Conservation (phyloP, 2,113 vertebrate species). For the Ancistrus triradiatus region DNA sequence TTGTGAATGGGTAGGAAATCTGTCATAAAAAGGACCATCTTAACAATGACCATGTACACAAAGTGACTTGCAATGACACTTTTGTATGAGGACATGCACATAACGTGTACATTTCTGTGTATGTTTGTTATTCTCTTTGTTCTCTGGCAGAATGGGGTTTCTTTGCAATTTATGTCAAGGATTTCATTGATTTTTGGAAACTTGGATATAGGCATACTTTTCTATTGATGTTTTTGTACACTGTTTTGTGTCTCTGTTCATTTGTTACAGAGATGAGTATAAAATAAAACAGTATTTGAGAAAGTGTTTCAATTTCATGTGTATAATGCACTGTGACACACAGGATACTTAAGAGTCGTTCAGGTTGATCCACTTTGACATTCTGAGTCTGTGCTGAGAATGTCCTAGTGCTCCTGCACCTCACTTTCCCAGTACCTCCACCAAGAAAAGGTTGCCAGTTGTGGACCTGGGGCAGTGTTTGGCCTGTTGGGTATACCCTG, state of each 20-base stretch:
- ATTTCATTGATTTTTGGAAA: conserved; percentile 70
- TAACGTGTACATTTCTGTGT: conserved; percentile 65
- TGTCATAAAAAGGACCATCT: conserved; percentile 44
- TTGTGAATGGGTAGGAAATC: conserved; percentile 67
- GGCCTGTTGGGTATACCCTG: too few relatives aligned
- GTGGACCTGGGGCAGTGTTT: too few relatives aligned
- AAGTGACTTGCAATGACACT: conserved; percentile 68
- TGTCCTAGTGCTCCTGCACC: too few relatives aligned
- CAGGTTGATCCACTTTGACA: too few relatives aligned
- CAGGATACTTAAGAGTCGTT: too few relatives aligned
- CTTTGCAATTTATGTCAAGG: conserved; percentile 63
- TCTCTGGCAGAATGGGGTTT: conserved; percentile 57
- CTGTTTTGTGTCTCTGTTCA: conserved; percentile 69
- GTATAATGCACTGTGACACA: too few relatives aligned
- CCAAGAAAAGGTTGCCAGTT: too few relatives aligned
- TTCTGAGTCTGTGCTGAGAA: too few relatives aligned
- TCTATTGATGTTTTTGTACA: conserved; percentile 80
- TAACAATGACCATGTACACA: conserved; percentile 59
- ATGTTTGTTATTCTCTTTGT: conserved; percentile 70
- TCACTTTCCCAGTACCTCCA: too few relatives aligned
- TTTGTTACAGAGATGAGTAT: conserved; percentile 66
- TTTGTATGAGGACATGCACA: conserved; percentile 67
- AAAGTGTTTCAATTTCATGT: conserved; percentile 24
- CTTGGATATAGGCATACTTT: conserved; percentile 78
- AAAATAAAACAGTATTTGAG: conserved; percentile 71